Evolutionary conservation across 2,888 invertebrate species (phyloP), one percentile per base, ranked within the genome.

Genomic region (Hipparchia semele): DNA sequence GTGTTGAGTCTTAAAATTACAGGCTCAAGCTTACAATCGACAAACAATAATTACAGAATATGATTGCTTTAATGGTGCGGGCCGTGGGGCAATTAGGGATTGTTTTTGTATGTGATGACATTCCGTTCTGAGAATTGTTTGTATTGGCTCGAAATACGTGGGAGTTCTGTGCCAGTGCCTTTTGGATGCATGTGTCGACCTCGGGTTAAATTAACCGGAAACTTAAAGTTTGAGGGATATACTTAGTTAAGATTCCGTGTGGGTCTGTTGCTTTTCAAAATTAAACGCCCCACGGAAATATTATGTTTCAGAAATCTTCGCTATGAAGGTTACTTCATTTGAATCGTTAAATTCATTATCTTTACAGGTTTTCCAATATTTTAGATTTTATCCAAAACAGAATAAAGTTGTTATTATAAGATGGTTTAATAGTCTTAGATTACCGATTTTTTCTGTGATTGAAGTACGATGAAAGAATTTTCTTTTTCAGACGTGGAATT

Each of bases 161-260:
- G 90, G 91, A 91, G 88, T 85, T 85, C 84, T 83, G 82, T 83
- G 84, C 82, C 82, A 82, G 82, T 87, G 71, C 74, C 58, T 69
- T 74, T 88, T 84, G 83, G 86, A 86, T 87, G 88, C 91, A 91
- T 90, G 87, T 88, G 87, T 85, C 87, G 89, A 87, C 86, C 86
- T 83, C 85, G 86, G 78, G 89, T 92, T 92, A 92, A 92, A 92
- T 92, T 91, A 91, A 91, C 91, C 91, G 91, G 91, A 91, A 93
- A 91, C 87, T 86, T 65, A 33, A 65, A 65, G 51, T 65, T 65
- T 53, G 86, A 87, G 87, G 90, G 89, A 88, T 87, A 89, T 88
- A 86, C 87, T 89, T 88, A 87, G 88, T 92, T 91, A 87, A 90
- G 86, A 92, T 91, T 90, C 89, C 84, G 83, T 84, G 86, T 89